Base-by-base conservation (phyloP, 2,888 invertebrate species). In the Hypomecis punctinalis region DNA sequence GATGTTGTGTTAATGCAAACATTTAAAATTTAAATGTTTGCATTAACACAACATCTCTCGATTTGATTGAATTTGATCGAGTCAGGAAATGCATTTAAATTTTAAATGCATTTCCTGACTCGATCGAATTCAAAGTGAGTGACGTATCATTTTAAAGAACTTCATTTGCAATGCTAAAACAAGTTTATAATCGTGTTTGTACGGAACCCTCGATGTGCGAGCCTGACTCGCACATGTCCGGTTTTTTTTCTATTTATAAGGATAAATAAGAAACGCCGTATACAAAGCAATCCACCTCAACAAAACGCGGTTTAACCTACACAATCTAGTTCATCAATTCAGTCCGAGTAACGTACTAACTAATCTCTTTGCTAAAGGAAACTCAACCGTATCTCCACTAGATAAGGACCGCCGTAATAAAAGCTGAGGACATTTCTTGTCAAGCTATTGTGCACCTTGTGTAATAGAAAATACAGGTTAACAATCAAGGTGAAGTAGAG, bases 281-380 rank as follows among this genome's bases (percentile, higher is more conserved):
- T 48, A 10, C 36, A 40, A 40, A n/a, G 39, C 40, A 40, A 47
- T 56, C 23, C 7, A 9, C 9, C 36, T 4, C 47, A 56, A 56
- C 47, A 39, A 56, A 47, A 56, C 56, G 13, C 56, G 56, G 46
- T 54, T 52, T 52, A 52, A 40, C 52, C 40, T 40, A 40, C 10
- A 52, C 52, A 52, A 55, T 47, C 56, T 47, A 56, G 46, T 46
- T 45, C 56, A 56, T 47, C 56, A 47, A 10, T 8, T 33, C 55
- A 37, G n/a, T 45, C 37, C n/a, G 33, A 13, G 7, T 8, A 46
- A 46, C 47, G 8, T 37, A 49, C 36, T 36, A 43, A 5, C 13
- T 23, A 23, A 39, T 39, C 56, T 33, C 39, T 5, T 5, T 5
- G 47, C 47, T 39, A 47, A 5, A 42, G 11, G 5, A 59, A 59